These are phyloP conservation scores for Lagodon rhomboides DNA, from an alignment of 2,797 vertebrate genomes.

Conservation along the genomic window DNA sequence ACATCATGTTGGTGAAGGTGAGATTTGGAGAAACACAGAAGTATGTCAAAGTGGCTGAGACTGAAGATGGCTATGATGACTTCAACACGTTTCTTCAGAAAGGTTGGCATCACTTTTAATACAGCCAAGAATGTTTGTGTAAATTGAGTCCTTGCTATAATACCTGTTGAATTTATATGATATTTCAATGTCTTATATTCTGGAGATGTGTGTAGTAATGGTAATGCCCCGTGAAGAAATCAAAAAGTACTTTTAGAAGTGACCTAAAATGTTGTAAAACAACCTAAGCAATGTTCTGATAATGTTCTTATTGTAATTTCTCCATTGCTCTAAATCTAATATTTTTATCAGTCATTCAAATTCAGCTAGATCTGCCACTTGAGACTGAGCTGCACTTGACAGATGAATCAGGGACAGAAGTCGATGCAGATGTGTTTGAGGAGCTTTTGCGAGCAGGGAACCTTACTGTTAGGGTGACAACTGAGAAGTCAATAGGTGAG, in stretches of 20 bases:
- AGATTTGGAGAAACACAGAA: no score
- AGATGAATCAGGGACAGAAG: no score
- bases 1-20: no score
- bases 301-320: background rate
- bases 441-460: no score
- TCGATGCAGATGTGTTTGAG: no score
- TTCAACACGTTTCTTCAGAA: conserved; percentile 22
- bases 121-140: conserved; percentile 1
- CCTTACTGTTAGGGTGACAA: no score
- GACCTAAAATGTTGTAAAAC: background rate
- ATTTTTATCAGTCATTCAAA: conserved; percentile 12
- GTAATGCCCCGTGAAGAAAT: background rate
- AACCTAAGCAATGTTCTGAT: background rate
- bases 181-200: background rate
- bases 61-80: no score
- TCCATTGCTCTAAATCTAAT: background rate
- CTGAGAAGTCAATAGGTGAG: conserved; percentile 26
- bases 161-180: background rate
- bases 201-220: conserved; percentile 1
- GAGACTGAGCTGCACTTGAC: no score
- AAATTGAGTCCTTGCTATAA: background rate
- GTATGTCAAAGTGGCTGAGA: no score
- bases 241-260: no score
- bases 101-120: conserved; percentile 13
- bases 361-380: no score